phyloP scores from a whole-genome alignment of 2,888 invertebrate genomes.

The Cetonia aurata region DNA sequence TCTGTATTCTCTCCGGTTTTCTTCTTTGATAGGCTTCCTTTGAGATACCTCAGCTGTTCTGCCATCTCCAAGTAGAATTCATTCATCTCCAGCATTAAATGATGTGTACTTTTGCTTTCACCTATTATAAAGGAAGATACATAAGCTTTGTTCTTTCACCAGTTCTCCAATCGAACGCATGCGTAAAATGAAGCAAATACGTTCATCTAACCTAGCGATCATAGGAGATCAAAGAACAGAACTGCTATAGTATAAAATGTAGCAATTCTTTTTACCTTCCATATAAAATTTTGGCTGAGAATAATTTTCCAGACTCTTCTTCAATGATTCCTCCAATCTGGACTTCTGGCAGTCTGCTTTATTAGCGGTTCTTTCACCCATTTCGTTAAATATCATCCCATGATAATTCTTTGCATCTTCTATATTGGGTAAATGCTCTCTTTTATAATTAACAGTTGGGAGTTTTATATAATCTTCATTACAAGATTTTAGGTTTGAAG shows the following conservation, averaged over 20 bases:
- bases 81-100: conserved; percentile 52
- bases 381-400: neutral
- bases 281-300: conserved; percentile 12
- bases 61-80: conserved; percentile 55
- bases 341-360: neutral
- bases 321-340: conserved; percentile 24
- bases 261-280: conserved; percentile 17
- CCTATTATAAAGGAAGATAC: conserved; percentile 13
- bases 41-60: conserved; percentile 48
- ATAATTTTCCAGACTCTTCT: conserved; percentile 8
- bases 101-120: conserved; percentile 44
- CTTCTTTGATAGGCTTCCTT: conserved; percentile 26
- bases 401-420: neutral
- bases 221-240: neutral
- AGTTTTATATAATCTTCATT: neutral
- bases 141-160: neutral
- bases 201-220: neutral
- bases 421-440: neutral
- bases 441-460: neutral
- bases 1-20: conserved; percentile 10
- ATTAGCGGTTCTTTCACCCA: neutral
- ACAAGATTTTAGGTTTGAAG: neutral
- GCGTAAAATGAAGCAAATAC: neutral
- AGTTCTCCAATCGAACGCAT: neutral
- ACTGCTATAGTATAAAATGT: neutral